A percentile compares a stretch with the other conserved stretches of the same genome.
Conservation (phyloP, 2,113 vertebrate genomes). For the Plotosus lineatus region DNA sequence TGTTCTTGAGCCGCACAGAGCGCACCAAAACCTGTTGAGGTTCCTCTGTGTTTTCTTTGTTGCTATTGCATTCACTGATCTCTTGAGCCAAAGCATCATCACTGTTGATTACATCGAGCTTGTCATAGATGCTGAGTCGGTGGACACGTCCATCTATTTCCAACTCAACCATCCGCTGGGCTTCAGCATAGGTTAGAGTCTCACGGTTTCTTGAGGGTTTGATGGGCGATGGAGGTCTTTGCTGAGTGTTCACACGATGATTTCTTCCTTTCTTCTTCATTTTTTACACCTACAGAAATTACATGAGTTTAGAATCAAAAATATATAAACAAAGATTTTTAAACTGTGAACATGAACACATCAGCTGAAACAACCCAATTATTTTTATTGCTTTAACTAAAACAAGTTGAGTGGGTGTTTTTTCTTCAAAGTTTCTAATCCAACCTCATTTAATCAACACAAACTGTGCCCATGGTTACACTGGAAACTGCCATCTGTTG, state of each 20-base stretch:
- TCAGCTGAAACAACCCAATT: neutral
- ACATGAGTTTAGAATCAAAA: neutral
- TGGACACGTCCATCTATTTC: conserved; percentile 95
- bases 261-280: conserved; percentile 95
- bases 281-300: conserved; percentile 50
- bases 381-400: neutral
- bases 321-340: neutral
- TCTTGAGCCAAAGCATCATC: conserved; percentile 95
- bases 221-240: conserved; percentile 89
- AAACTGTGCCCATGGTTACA: conserved; percentile 8
- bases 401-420: neutral
- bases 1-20: conserved; percentile 88
- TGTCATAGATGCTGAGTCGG: conserved; percentile 93
- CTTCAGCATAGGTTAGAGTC: conserved; percentile 94
- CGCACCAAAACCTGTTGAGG: conserved; percentile 83
- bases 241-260: conserved; percentile 79
- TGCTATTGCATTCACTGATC: conserved; percentile 96
- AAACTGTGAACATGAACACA: neutral
- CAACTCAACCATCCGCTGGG: conserved; percentile 97
- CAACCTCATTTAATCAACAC: neutral
- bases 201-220: conserved; percentile 92
- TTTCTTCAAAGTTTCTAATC: neutral
- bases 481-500: conserved; percentile 17
- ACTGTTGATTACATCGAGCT: conserved; percentile 88
- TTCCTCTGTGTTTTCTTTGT: conserved; percentile 95